Percentiles rank a stretch among this genome's conserved stretches.
Evolutionary conservation across 2,797 vertebrate genomes (phyloP).

Genomic region (Oceanodroma leucorhoa): DNA sequence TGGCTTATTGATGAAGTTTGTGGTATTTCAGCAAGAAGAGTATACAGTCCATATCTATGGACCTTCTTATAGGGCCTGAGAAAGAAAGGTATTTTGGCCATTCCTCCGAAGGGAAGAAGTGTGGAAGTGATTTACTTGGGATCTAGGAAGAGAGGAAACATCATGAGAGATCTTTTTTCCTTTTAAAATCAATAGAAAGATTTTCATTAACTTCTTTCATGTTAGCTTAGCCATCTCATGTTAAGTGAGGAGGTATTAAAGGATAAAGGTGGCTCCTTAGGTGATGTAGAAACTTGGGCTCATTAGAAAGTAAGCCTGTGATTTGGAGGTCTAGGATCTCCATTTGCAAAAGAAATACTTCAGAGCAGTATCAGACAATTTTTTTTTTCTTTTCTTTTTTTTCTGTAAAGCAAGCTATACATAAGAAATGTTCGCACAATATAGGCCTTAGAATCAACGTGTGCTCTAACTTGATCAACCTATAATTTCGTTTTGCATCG

Average conservation of each 20-base stretch:
- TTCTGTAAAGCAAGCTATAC: not conserved
- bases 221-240: not conserved
- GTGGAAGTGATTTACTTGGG: not conserved
- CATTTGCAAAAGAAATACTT: not conserved
- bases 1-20: not conserved
- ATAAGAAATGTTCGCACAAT: not conserved
- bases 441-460: not conserved
- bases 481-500: not conserved
- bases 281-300: not conserved
- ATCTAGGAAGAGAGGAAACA: not conserved
- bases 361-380: not conserved
- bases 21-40: slow-evolving; percentile 27
- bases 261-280: not conserved
- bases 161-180: not conserved
- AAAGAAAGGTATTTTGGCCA: not conserved
- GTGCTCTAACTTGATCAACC: not conserved
- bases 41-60: not conserved
- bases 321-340: not conserved
- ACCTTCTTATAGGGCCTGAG: not conserved
- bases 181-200: not conserved
- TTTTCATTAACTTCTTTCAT: not conserved
- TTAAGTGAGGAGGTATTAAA: slow-evolving; percentile 4
- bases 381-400: not conserved
- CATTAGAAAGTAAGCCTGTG: not conserved
- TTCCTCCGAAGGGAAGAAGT: not conserved